These are phyloP conservation scores for Hippopotamus amphibius DNA, from an alignment of 2,113 vertebrate genomes.

Conservation along the genomic window DNA sequence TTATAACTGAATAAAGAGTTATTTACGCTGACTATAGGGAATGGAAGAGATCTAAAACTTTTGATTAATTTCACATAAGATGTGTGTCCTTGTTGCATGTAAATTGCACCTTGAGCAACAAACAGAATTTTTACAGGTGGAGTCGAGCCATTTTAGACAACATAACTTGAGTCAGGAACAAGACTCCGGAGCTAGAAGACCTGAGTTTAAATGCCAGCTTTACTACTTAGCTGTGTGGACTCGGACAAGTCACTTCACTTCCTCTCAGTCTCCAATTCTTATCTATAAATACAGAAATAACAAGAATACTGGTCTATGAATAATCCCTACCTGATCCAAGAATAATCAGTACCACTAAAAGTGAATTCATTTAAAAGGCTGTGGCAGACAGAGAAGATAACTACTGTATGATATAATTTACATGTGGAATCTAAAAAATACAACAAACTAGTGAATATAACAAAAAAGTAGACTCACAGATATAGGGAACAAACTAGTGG, in stretches of 20 bases:
- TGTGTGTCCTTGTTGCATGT: neutral
- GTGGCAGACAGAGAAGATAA: neutral
- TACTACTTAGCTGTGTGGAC: neutral
- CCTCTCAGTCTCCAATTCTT: neutral
- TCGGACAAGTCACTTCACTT: neutral
- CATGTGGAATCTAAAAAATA: neutral
- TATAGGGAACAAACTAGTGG: neutral
- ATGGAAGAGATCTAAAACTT: neutral
- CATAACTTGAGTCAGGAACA: neutral
- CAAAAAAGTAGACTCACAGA: neutral
- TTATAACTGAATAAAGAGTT: neutral
- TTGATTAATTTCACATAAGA: neutral
- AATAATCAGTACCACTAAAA: neutral
- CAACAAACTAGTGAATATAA: neutral
- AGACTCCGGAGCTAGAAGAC: neutral
- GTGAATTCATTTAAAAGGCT: conserved; percentile 20
- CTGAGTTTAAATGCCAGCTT: neutral
- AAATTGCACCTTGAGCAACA: neutral
- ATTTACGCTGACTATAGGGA: neutral
- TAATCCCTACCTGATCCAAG: neutral
- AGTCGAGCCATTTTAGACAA: neutral
- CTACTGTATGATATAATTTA: neutral
- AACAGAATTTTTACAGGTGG: neutral
- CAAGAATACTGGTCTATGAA: neutral
- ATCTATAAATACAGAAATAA: neutral